Conservation (phyloP, 2,113 vertebrate genomes). For the Galeopterus variegatus region DNA sequence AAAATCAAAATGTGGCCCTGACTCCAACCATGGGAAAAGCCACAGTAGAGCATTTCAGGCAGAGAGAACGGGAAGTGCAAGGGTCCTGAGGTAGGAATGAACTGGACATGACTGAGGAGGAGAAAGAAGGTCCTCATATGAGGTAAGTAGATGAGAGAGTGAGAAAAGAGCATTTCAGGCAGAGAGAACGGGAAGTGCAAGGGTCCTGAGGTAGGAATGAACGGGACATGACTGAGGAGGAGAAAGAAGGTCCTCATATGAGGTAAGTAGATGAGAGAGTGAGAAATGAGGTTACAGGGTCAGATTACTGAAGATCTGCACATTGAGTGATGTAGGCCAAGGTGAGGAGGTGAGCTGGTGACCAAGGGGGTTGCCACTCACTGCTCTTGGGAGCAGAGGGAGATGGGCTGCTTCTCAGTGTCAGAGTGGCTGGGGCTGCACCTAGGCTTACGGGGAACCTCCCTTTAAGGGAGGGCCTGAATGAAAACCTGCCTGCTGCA, state of each 20-base stretch:
- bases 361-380: not conserved
- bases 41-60: not conserved
- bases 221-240: not conserved
- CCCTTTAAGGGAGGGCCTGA: not conserved
- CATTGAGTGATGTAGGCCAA: not conserved
- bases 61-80: not conserved
- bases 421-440: not conserved
- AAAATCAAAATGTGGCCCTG: not conserved
- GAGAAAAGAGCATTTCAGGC: not conserved
- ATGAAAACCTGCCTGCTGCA: not conserved
- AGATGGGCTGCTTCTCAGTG: not conserved
- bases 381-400: not conserved
- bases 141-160: not conserved
- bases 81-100: not conserved
- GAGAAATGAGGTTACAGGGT: not conserved
- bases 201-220: not conserved
- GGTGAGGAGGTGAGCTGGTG: not conserved
- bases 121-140: not conserved
- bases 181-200: not conserved
- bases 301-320: not conserved
- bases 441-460: not conserved
- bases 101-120: not conserved
- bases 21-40: not conserved
- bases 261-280: not conserved
- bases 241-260: not conserved